Evolutionary conservation across 2,888 invertebrate species (phyloP), one percentile per base, ranked within the genome.

Genomic region (Lochmaea crataegi): DNA sequence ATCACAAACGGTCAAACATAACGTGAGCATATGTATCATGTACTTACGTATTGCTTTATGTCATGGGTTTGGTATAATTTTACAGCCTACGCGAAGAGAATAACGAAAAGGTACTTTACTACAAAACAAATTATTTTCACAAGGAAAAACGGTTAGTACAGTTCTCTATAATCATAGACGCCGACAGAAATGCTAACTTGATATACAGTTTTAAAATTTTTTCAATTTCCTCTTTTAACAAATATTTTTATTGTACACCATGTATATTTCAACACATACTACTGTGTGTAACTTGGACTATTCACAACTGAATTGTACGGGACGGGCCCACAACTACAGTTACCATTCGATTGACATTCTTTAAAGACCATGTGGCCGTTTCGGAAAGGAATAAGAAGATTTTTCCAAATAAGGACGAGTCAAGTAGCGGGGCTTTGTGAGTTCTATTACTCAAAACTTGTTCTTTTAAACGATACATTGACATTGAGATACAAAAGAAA

Each of bases 371-470:
- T 67, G 56, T 67, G 57, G 67, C 58, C 51, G 58, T 22, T 67
- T 67, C 66, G 57, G 41, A 67, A 67, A 12, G 14, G 9, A 66
- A 66, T 41, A 66, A 66, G 66, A 66, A 66, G 66, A 57, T 57
- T 56, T 67, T 45, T 58, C 67, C 67, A 67, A 67, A 67, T 67
- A 67, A n/a, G 67, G 67, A 67, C 7, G 58, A 45, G 18, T 16
- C 26, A 45, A 16, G 26, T 67, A 67, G 67, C 67, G 67, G 67
- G 12, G n/a, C 67, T 67, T 67, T 26, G 53, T 56, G 38, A 53
- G 48, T 51, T 65, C 65, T 65, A 51, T 65, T 26, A 32, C n/a
- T 42, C 42, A 7, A 65, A 51, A 65, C 65, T 65, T 56, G 56
- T 51, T 65, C 48, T 53, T 65, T 58, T 32, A 32, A 4, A 5